A percentile compares a stretch with the other conserved stretches of the same genome.
These are phyloP conservation scores for Riparia riparia DNA, from an alignment of 2,113 vertebrate species.

Conservation along the genomic window DNA sequence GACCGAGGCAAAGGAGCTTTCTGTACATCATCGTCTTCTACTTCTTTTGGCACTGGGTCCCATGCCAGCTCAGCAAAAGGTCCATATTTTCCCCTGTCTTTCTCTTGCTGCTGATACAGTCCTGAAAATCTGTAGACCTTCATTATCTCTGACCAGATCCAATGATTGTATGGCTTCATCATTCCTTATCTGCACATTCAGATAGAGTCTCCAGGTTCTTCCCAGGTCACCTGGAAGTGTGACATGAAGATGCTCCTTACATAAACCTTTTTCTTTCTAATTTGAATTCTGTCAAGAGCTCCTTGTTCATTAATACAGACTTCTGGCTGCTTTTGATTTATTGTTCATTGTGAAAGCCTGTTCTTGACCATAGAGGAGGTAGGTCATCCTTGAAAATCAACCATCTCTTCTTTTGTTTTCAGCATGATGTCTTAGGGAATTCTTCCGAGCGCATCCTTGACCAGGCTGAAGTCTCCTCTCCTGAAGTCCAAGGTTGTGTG, in stretches of 20 bases:
- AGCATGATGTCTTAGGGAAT: neutral
- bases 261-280: neutral
- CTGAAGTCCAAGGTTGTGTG: neutral
- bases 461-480: neutral
- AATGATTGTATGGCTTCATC: neutral
- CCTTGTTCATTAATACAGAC: neutral
- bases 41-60: neutral
- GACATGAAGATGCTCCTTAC: neutral
- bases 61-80: neutral
- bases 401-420: neutral
- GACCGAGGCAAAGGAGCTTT: neutral
- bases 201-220: neutral
- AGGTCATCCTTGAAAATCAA: neutral
- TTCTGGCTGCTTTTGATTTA: neutral
- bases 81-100: neutral
- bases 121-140: neutral
- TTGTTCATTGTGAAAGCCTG: neutral
- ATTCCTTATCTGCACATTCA: neutral
- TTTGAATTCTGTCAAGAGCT: neutral
- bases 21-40: fast-evolving
- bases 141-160: neutral
- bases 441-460: neutral
- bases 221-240: neutral
- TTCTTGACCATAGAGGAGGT: neutral
- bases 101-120: neutral